Percentiles rank a stretch among this genome's conserved stretches.
phyloP scores from a whole-genome alignment of 2,888 invertebrate genomes.

The Pammene aurita region DNA sequence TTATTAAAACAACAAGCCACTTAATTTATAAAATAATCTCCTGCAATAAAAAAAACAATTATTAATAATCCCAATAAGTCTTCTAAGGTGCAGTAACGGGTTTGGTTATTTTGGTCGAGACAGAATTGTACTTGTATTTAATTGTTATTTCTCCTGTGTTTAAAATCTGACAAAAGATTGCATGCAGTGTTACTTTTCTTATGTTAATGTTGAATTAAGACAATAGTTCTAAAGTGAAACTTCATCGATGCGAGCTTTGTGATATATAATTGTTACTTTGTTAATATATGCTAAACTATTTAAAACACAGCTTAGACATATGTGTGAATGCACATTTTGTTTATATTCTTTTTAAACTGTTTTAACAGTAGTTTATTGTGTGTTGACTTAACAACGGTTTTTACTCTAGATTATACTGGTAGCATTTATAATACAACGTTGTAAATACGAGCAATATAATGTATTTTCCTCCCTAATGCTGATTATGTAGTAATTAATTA shows the following conservation, averaged over 20 bases:
- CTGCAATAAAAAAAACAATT: background rate
- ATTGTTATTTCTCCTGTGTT: too few species aligned
- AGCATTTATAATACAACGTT: background rate
- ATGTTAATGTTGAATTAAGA: constrained; percentile 50
- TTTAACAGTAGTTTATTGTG: constrained; percentile 11
- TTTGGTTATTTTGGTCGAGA: background rate
- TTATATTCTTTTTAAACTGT: constrained; percentile 12
- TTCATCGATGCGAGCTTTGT: constrained; percentile 57
- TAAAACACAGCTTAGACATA: constrained; percentile 54
- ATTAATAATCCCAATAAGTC: constrained; percentile 4
- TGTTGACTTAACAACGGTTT: background rate
- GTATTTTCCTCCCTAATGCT: background rate
- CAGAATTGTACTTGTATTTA: background rate
- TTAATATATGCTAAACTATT: constrained; percentile 65
- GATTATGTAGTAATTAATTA: background rate
- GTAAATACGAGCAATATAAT: background rate
- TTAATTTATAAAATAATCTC: constrained; percentile 3
- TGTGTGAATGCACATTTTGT: constrained; percentile 27
- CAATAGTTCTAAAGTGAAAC: constrained; percentile 8
- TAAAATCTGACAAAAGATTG: constrained; percentile 1
- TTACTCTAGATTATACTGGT: too few species aligned
- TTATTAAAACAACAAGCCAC: constrained; percentile 48
- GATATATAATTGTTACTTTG: constrained; percentile 59
- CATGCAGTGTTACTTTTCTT: constrained; percentile 47
- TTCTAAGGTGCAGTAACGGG: background rate